A percentile compares a stretch with the other conserved stretches of the same genome.
Conservation (phyloP, 2,113 vertebrate species). For the Canis aureus region DNA sequence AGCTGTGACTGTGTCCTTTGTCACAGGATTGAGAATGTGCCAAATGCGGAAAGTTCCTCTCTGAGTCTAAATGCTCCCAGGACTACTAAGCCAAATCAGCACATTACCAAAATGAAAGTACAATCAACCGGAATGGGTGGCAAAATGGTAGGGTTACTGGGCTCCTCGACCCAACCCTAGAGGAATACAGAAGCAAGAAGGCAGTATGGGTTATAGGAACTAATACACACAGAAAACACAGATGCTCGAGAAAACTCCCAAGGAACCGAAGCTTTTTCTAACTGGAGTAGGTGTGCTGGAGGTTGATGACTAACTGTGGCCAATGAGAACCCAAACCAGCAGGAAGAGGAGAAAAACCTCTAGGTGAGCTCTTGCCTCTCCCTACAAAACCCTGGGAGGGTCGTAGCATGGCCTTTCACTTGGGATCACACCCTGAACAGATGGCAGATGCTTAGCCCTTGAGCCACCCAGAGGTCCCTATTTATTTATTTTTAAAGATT, state of each 20-base stretch:
- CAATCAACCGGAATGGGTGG: neutral
- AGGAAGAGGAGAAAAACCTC: neutral
- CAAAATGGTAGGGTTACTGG: neutral
- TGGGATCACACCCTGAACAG: too few relatives aligned
- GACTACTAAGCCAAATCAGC: conserved; percentile 32
- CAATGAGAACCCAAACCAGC: neutral
- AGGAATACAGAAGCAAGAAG: neutral
- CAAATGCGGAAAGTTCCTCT: conserved; percentile 37
- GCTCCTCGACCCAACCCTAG: neutral
- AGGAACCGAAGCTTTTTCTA: neutral
- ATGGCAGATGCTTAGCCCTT: too few relatives aligned
- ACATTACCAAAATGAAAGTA: neutral
- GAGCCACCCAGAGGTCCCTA: too few relatives aligned
- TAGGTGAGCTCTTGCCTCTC: neutral
- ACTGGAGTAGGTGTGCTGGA: neutral
- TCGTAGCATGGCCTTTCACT: neutral
- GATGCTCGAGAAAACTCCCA: neutral
- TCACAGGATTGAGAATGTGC: neutral
- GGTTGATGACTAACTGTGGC: neutral
- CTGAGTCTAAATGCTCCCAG: conserved; percentile 40
- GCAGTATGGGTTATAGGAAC: neutral
- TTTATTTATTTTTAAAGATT: neutral
- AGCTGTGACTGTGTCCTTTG: conserved; percentile 47
- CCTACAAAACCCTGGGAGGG: neutral
- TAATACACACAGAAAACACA: neutral